Base-by-base conservation (phyloP, 2,888 invertebrate genomes). In the Agrochola circellaris region DNA sequence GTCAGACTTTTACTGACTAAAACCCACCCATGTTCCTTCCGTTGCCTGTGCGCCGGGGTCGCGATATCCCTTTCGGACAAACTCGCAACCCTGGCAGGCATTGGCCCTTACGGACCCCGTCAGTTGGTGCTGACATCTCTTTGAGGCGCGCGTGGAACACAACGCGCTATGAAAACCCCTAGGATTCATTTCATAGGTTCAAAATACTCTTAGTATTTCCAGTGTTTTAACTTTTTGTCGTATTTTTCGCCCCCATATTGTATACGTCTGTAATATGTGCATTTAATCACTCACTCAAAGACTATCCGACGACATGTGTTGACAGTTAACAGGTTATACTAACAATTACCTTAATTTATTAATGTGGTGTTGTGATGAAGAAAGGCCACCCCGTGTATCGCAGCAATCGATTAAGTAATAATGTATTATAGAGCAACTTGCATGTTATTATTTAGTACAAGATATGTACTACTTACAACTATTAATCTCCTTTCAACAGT, bases 301-400 rank as follows among this genome's bases (percentile, higher is more conserved):
- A 11, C 26, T 34, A 38, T 61, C 13, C 26, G 11, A 48, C n/a
- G 9, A 30, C 23, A 17, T 11, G 17, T 30, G 54, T 56, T 54
- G 82, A 56, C 74, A 72, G 73, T 13, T 54, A 73, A 26, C 73
- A 45, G 34, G 45, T 72, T 54, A 1, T 17, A 23, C 11, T 20
- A 20, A 51, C 34, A 58, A 78, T 78, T 78, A 66, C 2, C 54
- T 82, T 82, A 66, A 54, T 82, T 30, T 54, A 75, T 56, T 64
- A 64, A 81, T 58, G 62, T 38, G 3, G 9, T 38, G 56, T 23
- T 71, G 54, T 62, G 34, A 56, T 56, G 61, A 17, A 51, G 45
- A 48, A 60, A 51, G 45, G 23, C 51, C 58, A 65, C 75, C 42
- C 58, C 38, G 7, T 30, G 2, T 79, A 42, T 65, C 23, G n/a